Evolutionary conservation across 2,113 vertebrate species (phyloP).

Genomic region (Channa argus): DNA sequence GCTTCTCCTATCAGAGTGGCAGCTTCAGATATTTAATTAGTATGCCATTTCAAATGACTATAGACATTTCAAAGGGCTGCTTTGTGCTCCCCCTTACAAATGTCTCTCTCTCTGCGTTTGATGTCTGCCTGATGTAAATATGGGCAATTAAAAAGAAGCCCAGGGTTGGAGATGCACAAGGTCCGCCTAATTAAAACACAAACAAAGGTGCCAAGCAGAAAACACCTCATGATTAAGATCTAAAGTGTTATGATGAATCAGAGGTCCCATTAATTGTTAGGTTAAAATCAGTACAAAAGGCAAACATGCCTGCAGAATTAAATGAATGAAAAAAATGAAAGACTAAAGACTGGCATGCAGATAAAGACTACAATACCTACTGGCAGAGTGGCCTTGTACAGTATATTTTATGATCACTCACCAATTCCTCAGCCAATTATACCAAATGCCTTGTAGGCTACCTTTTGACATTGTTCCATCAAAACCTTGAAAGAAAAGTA

Average conservation of each 20-base stretch:
- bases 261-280: constrained; percentile 90
- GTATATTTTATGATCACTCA: constrained; percentile 56
- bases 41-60: constrained; percentile 90
- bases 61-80: constrained; percentile 93
- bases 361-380: constrained; percentile 63
- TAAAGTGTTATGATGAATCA: constrained; percentile 94
- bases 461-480: constrained; percentile 57
- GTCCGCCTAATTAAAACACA: constrained; percentile 97
- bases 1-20: constrained; percentile 86
- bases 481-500: constrained; percentile 59
- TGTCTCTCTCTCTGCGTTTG: constrained; percentile 93
- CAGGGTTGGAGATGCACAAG: constrained; percentile 90
- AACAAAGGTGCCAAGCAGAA: constrained; percentile 93
- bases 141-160: constrained; percentile 94
- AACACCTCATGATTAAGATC: constrained; percentile 92
- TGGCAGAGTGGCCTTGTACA: constrained; percentile 75
- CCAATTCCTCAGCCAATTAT: constrained; percentile 60
- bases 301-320: constrained; percentile 85
- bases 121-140: constrained; percentile 95
- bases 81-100: constrained; percentile 94
- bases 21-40: constrained; percentile 93
- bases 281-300: constrained; percentile 91
- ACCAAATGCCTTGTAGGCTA: constrained; percentile 50
- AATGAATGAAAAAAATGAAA: constrained; percentile 82
- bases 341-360: constrained; percentile 73